Evolutionary conservation across 1,140 invertebrate genomes (phyloP), one percentile per base, ranked within the genome.

Genomic region (Papilio glaucus): DNA sequence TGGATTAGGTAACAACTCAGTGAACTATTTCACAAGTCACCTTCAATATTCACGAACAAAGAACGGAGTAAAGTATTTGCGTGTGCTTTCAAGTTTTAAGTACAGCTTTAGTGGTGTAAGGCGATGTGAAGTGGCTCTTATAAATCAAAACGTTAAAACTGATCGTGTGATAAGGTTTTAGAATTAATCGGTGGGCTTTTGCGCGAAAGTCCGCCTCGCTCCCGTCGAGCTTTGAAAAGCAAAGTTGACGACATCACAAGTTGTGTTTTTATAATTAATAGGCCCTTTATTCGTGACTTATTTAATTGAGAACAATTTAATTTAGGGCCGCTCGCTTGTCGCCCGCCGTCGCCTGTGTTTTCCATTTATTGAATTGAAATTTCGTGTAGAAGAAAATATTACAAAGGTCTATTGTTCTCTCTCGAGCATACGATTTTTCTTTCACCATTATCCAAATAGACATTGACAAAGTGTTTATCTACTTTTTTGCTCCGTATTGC

Each of bases 151-250:
- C 73, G 81, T 57, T 78, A 75, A 80, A 78, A 81, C 77, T 79
- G 83, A 84, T 86, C 72, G 73, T 21, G 26, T 79, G 84, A 86
- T 87, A 87, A 83, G 75, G 79, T 81, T 87, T 83, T 82, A 82
- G 79, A 75, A 77, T 74, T 77, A 78, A 81, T 75, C 74, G 74
- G 49, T 57, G 12, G 18, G 49, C 21, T 57, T 57, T 57, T 57
- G 10, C 9, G 49, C 21, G 21, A 26, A 33, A 57, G 49, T 12
- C 21, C 49, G 49, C 21, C 45, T 24, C 49, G 49, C 49, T 12
- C 39, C 29, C 29, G 21, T 12, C 21, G 15, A 57, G 49, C 21
- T 24, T 53, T 24, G 49, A 18, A 57, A 57, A 57, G 49, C 49
- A 57, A 57, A 57, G 49, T 57, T 57, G 49, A 57, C 49, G 49